These are phyloP conservation scores for Labroides dimidiatus DNA, from an alignment of 2,797 vertebrate species.

Conservation along the genomic window DNA sequence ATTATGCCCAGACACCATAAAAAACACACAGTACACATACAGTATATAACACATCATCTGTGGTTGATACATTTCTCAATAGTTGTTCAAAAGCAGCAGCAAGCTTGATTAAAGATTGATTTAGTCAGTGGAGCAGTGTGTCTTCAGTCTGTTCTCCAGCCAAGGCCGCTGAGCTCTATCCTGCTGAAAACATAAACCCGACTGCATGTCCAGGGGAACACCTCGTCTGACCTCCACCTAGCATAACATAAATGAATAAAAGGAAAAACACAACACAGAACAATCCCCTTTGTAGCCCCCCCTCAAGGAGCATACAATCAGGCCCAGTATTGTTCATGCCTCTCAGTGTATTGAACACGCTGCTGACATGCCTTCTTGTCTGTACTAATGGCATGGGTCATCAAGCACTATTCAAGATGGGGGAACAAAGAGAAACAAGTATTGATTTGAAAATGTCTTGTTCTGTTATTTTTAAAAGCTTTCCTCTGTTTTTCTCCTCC, in stretches of 20 bases:
- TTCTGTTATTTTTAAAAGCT: slow-evolving; percentile 78
- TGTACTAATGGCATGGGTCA: slow-evolving; percentile 74
- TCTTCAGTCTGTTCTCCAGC: slow-evolving; percentile 52
- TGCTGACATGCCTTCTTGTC: slow-evolving; percentile 42
- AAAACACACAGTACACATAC: slow-evolving; percentile 6
- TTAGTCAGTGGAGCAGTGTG: slow-evolving; percentile 64
- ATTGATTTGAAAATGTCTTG: slow-evolving; percentile 82
- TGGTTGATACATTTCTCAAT: slow-evolving; percentile 28
- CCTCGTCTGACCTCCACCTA: slow-evolving; percentile 63
- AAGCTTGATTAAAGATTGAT: slow-evolving; percentile 72
- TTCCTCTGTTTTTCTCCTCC: slow-evolving; percentile 66
- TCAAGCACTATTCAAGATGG: slow-evolving; percentile 72
- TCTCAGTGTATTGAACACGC: slow-evolving; percentile 43
- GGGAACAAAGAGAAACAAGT: slow-evolving; percentile 57
- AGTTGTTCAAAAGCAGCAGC: slow-evolving; percentile 49
- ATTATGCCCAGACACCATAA: background rate
- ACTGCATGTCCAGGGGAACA: slow-evolving; percentile 67
- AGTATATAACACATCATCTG: slow-evolving; percentile 18
- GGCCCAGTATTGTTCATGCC: slow-evolving; percentile 59
- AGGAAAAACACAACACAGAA: slow-evolving; percentile 70
- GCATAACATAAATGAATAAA: slow-evolving; percentile 73
- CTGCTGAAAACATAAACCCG: slow-evolving; percentile 50
- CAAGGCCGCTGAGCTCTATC: slow-evolving; percentile 64
- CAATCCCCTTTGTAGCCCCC: slow-evolving; percentile 76
- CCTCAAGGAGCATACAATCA: slow-evolving; percentile 69